A percentile compares a stretch with the other conserved stretches of the same genome.
Evolutionary conservation across 2,113 vertebrate species (phyloP).

Genomic region (Daphoenositta chrysoptera): DNA sequence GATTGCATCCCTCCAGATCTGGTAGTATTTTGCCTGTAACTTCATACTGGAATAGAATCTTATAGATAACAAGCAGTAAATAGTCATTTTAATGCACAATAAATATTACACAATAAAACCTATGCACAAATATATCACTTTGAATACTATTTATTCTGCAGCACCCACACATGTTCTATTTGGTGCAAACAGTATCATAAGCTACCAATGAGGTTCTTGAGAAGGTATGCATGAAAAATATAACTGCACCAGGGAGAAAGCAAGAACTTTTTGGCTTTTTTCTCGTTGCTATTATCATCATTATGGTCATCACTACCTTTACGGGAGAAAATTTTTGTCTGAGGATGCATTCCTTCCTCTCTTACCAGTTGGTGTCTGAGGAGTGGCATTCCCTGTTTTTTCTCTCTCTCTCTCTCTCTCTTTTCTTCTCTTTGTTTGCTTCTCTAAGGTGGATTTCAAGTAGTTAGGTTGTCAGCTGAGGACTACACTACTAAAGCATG

Average conservation of each 20-base stretch:
- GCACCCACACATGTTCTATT: accelerated
- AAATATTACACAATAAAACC: background rate
- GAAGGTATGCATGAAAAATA: background rate
- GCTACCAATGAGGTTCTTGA: background rate
- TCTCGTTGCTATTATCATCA: background rate
- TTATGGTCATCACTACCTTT: background rate
- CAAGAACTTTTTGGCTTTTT: background rate
- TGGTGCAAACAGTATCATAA: background rate
- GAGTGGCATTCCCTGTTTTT: background rate
- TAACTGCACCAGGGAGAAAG: background rate
- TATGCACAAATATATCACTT: accelerated
- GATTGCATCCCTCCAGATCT: background rate
- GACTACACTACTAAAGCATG: background rate
- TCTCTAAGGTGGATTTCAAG: background rate
- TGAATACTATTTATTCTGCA: background rate
- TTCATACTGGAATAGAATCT: background rate
- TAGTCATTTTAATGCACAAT: background rate
- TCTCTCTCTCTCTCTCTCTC: background rate
- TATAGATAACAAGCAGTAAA: background rate
- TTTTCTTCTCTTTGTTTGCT: background rate
- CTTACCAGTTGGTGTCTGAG: background rate
- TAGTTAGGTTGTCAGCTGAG: background rate
- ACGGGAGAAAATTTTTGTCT: background rate
- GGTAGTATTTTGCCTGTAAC: background rate
- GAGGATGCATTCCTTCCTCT: background rate